These are phyloP conservation scores for Cettia cetti DNA, from an alignment of 2,113 vertebrate species.

Conservation along the genomic window DNA sequence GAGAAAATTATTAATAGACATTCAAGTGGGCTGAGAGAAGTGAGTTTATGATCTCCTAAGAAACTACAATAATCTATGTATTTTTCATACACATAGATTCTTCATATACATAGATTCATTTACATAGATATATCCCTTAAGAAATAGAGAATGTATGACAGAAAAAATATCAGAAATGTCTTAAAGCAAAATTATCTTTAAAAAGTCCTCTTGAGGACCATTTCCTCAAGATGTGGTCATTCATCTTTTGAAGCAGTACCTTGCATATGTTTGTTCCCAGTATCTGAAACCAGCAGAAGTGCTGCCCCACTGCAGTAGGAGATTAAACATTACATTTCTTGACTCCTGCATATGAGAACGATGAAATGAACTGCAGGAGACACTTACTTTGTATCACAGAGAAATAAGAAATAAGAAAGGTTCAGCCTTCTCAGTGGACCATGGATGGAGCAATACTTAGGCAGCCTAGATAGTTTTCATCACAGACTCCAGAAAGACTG, in stretches of 20 bases:
- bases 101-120: background rate
- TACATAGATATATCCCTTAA: background rate
- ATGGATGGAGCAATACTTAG: background rate
- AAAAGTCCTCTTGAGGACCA: background rate
- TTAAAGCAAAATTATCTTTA: background rate
- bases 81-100: background rate
- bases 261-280: background rate
- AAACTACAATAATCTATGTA: background rate
- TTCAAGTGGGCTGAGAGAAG: background rate
- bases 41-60: background rate
- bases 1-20: background rate
- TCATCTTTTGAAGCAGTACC: background rate
- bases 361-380: background rate
- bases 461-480: background rate
- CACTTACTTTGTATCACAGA: background rate
- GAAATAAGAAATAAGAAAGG: background rate
- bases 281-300: background rate
- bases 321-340: background rate
- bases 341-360: background rate
- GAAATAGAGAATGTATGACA: background rate
- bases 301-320: background rate
- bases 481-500: background rate
- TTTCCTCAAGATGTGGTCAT: background rate
- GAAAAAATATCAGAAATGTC: background rate
- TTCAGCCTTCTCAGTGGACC: background rate